Base-by-base conservation (phyloP, 2,113 vertebrate species). In the Solea solea region DNA sequence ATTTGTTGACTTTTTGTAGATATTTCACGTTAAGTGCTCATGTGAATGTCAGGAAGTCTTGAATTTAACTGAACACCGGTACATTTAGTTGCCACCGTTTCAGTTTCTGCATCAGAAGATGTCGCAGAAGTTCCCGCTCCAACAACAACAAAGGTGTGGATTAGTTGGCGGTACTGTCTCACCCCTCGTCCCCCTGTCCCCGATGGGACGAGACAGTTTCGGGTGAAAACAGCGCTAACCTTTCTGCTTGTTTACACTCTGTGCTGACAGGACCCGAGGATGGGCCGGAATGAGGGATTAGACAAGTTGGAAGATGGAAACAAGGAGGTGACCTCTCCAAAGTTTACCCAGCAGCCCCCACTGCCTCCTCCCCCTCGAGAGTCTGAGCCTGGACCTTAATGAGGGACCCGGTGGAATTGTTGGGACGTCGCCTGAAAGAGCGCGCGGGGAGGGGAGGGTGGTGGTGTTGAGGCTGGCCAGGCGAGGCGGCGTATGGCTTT, bases 221-320 rank as follows among this genome's bases (percentile, higher is more conserved):
- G 54, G 88, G 86, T 89, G 85, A 81, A 83, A 80, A 77, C 86
- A 72, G 72, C 28, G 53, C 92, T 90, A 91, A 91, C 90, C 91
- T 94, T 93, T 91, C 84, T 82, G 86, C 90, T 94, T 94, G 92
- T 94, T 93, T 93, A 94, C 88, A 84, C 85, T 88, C 65, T 73
- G 69, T 44, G 61, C 79, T 88, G 91, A 88, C 90, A 91, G 84
- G 86, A 88, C 76, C 84, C 27, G 63, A 86, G 75, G 74, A 84
- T 40, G 61, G 83, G 74, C 84, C 57, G 45, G 75, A 77, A 86
- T 50, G 41, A 75, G 72, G 87, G 76, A 80, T 69, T 76, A 80
- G 80, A 80, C 53, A 65, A 82, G 72, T 66, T n/a, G 45, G 69
- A 42, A 74, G 76, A 85, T 7, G 34, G 64, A 78, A 78, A 77